These are phyloP conservation scores for Holothuria leucospilota DNA, from an alignment of 53 echinoderm and acorn worm genomes.

Conservation along the genomic window DNA sequence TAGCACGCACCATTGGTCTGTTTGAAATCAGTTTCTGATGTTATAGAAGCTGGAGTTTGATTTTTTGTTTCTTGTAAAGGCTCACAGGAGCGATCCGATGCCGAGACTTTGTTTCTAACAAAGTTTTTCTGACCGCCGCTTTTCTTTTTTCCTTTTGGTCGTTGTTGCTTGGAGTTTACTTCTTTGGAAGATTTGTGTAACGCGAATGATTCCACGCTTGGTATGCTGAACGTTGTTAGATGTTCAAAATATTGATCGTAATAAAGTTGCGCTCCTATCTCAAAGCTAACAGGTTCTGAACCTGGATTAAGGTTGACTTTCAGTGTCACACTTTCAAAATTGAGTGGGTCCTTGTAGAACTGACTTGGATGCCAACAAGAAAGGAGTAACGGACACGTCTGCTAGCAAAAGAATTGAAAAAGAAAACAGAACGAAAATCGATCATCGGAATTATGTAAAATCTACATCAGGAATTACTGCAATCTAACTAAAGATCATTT, in stretches of 20 bases:
- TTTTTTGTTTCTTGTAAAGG: too few relatives aligned
- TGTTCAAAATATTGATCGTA: conserved; percentile 19
- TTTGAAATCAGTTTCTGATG: too few relatives aligned
- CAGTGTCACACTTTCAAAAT: neutral
- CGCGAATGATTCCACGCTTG: conserved; percentile 14
- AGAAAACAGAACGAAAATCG: too few relatives aligned
- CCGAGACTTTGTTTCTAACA: too few relatives aligned
- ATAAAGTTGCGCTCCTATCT: conserved; percentile 23
- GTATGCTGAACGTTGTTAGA: conserved; percentile 15
- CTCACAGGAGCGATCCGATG: neutral
- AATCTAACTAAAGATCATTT: too few relatives aligned
- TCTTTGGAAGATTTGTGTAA: too few relatives aligned
- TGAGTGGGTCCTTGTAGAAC: neutral
- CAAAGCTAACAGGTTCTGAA: neutral
- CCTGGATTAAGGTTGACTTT: conserved; percentile 15
- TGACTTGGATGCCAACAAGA: conserved; percentile 13
- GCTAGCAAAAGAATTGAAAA: neutral
- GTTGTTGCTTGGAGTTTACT: neutral
- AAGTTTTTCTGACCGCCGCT: too few relatives aligned
- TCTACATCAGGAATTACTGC: too few relatives aligned
- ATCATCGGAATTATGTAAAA: too few relatives aligned
- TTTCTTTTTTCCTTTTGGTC: neutral
- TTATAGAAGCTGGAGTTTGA: too few relatives aligned
- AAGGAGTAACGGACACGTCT: neutral
- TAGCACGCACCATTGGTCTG: too few relatives aligned